These are phyloP conservation scores for Euplagia quadripunctaria DNA, from an alignment of 2,888 invertebrate genomes.

Conservation along the genomic window DNA sequence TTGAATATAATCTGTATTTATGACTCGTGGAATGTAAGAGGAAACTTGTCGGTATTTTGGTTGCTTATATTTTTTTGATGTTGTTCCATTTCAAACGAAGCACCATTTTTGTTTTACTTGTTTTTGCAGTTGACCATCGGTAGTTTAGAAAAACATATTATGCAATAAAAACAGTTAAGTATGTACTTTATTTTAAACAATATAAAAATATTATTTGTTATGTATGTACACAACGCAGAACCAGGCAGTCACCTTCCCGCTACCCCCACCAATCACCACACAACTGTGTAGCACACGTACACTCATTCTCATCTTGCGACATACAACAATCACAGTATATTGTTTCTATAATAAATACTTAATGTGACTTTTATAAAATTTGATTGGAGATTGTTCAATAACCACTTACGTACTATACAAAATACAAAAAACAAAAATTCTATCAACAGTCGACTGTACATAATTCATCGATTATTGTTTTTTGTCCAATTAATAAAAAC, in stretches of 20 bases:
- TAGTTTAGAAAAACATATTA: conserved; percentile 74
- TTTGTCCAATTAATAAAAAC: conserved; percentile 66
- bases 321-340: conserved; percentile 79
- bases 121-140: conserved; percentile 25
- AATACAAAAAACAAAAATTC: conserved; percentile 76
- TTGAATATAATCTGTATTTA: neutral
- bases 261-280: neutral
- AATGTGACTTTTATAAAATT: conserved; percentile 63
- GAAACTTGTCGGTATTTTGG: conserved; percentile 21
- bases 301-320: conserved; percentile 30
- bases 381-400: conserved; percentile 77
- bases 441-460: conserved; percentile 71
- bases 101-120: conserved; percentile 78
- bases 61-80: conserved; percentile 18
- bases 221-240: conserved; percentile 38
- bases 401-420: conserved; percentile 82
- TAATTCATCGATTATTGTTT: conserved; percentile 72
- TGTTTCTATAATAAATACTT: conserved; percentile 77
- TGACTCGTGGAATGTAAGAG: conserved; percentile 39
- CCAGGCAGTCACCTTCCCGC: conserved; percentile 15
- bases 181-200: conserved; percentile 84
- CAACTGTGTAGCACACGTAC: neutral
- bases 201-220: conserved; percentile 86
- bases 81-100: conserved; percentile 69
- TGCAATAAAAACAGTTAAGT: conserved; percentile 75